These are phyloP conservation scores for Galagoides demidoff DNA, from an alignment of 2,797 vertebrate species.

Conservation along the genomic window DNA sequence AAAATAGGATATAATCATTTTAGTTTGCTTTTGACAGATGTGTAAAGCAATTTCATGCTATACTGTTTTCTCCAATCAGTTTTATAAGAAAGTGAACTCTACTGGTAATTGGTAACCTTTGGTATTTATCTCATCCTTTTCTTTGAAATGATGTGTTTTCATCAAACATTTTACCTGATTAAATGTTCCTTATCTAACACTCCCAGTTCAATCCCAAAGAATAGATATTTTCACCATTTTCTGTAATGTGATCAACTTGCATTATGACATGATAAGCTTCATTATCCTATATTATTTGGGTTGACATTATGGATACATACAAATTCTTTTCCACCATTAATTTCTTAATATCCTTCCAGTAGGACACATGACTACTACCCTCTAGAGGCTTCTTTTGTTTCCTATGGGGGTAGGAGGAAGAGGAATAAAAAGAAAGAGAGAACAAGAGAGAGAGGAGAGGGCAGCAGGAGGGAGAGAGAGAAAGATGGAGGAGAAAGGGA, in stretches of 20 bases:
- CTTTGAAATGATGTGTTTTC: constrained; percentile 35
- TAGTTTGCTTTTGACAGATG: constrained; percentile 81
- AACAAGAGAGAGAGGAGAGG: rapidly evolving
- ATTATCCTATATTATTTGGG: neutral
- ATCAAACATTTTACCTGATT: neutral
- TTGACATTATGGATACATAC: neutral
- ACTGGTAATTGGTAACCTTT: constrained; percentile 59
- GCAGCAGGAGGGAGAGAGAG: rapidly evolving
- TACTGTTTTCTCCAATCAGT: constrained; percentile 61
- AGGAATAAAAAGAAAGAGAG: rapidly evolving
- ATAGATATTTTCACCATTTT: neutral
- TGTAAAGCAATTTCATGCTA: constrained; percentile 80
- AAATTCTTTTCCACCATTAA: neutral
- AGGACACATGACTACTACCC: neutral
- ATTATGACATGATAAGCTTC: neutral
- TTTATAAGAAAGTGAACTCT: constrained; percentile 55
- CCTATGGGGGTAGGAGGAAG: neutral
- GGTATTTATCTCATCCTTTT: constrained; percentile 61
- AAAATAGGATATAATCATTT: constrained; percentile 79
- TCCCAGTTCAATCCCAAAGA: neutral
- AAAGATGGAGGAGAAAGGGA: neutral
- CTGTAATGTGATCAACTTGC: neutral
- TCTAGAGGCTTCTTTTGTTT: neutral
- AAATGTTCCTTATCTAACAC: neutral
- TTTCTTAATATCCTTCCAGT: neutral